Conservation (phyloP, 2,113 vertebrate genomes). For the Colistium nudipinnis region DNA sequence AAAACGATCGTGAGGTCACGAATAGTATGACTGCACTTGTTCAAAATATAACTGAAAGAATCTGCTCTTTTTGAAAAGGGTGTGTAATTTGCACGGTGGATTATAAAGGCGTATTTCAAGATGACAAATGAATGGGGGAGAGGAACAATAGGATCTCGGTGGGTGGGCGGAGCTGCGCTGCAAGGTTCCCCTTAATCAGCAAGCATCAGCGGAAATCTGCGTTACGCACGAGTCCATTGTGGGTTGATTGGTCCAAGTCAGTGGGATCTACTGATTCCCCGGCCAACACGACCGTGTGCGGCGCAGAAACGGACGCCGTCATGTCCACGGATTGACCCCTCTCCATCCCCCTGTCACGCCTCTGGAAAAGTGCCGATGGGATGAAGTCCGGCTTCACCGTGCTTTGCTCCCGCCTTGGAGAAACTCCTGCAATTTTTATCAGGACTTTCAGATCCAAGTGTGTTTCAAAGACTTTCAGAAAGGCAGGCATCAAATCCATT, state of each 20-base stretch:
- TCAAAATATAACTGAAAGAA: conserved; percentile 2
- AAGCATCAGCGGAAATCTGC: not conserved
- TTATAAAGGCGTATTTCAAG: not conserved
- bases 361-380: conserved; percentile 18
- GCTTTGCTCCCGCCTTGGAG: conserved; percentile 42
- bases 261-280: not conserved
- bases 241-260: not conserved
- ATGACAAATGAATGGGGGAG: not conserved
- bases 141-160: not conserved
- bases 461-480: conserved; percentile 57
- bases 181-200: not conserved
- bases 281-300: not conserved
- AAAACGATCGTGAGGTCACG: conserved; percentile 2
- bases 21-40: not conserved
- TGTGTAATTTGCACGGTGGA: not conserved
- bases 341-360: conserved; percentile 4
- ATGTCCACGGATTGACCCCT: conserved; percentile 18
- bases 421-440: conserved; percentile 69
- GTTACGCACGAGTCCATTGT: not conserved
- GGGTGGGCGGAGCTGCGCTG: not conserved
- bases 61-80: not conserved
- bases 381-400: conserved; percentile 26
- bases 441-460: conserved; percentile 54
- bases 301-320: not conserved
- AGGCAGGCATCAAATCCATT: conserved; percentile 61